phyloP scores from a whole-genome alignment of 2,888 invertebrate genomes.

The Melinaea menophilus region DNA sequence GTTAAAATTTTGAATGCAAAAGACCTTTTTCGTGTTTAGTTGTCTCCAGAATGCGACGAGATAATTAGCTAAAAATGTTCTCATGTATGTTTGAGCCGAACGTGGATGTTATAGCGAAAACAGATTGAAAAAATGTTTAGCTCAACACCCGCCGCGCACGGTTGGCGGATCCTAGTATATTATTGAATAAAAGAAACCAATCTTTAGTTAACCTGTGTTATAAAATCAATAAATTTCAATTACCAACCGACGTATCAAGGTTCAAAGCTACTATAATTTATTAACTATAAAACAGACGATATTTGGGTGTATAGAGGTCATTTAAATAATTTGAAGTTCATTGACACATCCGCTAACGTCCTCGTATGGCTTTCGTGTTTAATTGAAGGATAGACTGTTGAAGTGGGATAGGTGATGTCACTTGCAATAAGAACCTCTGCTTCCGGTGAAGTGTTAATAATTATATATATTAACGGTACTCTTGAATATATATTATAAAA shows the following conservation, averaged over 20 bases:
- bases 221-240: too few relatives aligned
- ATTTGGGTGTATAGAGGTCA: slow-evolving; percentile 20
- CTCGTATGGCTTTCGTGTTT: slow-evolving; percentile 8
- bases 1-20: too few relatives aligned
- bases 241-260: not conserved
- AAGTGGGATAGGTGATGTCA: not conserved
- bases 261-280: not conserved
- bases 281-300: not conserved
- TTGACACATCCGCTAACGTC: slow-evolving; percentile 27
- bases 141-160: too few relatives aligned
- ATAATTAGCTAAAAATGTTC: too few relatives aligned
- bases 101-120: too few relatives aligned
- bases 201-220: too few relatives aligned
- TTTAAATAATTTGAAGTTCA: slow-evolving; percentile 35
- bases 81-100: too few relatives aligned
- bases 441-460: not conserved
- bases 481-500: not conserved
- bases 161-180: too few relatives aligned
- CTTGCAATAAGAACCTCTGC: not conserved
- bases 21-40: too few relatives aligned
- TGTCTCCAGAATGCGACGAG: too few relatives aligned
- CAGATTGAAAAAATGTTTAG: too few relatives aligned
- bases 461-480: not conserved
- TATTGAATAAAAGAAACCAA: too few relatives aligned
- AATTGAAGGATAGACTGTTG: slow-evolving; percentile 3